Conservation (phyloP, 2,113 vertebrate species). For the Chaetodon auriga region DNA sequence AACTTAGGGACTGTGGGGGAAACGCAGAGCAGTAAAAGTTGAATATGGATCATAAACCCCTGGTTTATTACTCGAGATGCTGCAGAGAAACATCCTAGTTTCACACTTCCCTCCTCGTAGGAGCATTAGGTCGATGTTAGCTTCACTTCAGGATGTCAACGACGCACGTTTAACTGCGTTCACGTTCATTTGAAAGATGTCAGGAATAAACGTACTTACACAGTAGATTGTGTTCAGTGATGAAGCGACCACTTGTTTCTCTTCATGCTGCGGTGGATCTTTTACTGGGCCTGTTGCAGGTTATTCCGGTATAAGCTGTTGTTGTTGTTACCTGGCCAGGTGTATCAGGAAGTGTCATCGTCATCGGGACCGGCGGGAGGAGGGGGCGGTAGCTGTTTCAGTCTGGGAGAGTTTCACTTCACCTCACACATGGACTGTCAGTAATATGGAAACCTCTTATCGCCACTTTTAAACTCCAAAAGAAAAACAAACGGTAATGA, state of each 20-base stretch:
- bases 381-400: neutral
- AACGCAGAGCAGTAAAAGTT: neutral
- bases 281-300: neutral
- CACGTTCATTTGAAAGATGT: neutral
- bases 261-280: neutral
- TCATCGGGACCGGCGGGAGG: neutral
- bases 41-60: neutral
- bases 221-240: neutral
- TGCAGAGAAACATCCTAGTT: neutral
- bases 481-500: too few relatives aligned
- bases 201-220: neutral
- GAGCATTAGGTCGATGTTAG: neutral
- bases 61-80: neutral
- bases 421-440: too few relatives aligned
- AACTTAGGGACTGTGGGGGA: neutral
- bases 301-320: neutral
- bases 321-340: conserved; percentile 57
- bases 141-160: neutral
- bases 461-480: too few relatives aligned
- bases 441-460: too few relatives aligned
- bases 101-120: too few relatives aligned
- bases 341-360: conserved; percentile 54
- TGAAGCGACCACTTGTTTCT: neutral
- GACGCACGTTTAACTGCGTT: neutral
- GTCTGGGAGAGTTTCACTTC: neutral